Evolutionary conservation across 2,113 vertebrate genomes (phyloP).

Genomic region (Myiopsitta monachus): DNA sequence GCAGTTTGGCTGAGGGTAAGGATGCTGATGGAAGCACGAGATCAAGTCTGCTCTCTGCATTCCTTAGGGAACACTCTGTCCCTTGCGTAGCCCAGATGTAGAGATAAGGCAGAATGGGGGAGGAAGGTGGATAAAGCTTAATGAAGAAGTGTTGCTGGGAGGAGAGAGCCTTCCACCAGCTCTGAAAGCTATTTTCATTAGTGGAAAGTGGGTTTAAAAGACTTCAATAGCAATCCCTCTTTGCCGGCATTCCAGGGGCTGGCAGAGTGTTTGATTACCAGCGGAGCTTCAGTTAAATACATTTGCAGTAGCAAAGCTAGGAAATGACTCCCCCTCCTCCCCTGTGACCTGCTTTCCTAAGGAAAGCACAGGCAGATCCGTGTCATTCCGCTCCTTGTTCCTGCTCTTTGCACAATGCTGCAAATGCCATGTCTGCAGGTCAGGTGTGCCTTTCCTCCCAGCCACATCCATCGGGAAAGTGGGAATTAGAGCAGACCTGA

Average conservation of each 20-base stretch:
- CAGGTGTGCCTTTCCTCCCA: neutral
- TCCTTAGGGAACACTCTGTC: neutral
- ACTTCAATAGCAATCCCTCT: neutral
- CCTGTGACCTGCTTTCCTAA: slow-evolving; percentile 53
- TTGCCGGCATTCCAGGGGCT: neutral
- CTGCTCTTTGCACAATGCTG: neutral
- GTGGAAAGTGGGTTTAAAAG: neutral
- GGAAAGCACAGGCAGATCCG: neutral
- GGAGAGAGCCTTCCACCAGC: neutral
- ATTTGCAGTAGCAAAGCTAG: neutral
- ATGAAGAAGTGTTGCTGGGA: neutral
- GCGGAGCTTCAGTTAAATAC: neutral
- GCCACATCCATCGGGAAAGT: neutral
- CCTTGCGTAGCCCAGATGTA: neutral
- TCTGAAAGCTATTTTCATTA: neutral
- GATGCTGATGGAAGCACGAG: neutral
- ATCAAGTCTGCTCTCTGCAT: neutral
- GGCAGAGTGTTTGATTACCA: neutral
- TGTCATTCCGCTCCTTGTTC: neutral
- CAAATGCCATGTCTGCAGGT: neutral
- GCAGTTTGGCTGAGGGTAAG: neutral
- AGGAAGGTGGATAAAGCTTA: neutral
- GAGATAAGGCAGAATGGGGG: neutral
- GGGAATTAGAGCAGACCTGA: neutral
- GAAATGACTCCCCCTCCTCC: slow-evolving; percentile 12